Evolutionary conservation across 2,113 vertebrate genomes (phyloP).

Genomic region (Psammodynastes pulverulentus): DNA sequence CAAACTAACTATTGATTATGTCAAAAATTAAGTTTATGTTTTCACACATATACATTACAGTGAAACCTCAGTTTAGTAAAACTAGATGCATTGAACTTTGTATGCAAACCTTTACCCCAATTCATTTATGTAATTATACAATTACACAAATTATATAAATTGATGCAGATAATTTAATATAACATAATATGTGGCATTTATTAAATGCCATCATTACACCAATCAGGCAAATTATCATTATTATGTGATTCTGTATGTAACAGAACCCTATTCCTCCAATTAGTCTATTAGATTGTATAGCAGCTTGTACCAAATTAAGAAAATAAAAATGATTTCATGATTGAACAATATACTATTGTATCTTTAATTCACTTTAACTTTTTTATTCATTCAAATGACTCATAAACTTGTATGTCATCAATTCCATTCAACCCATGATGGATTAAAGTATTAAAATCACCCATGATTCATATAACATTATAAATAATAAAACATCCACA

Average conservation of each 20-base stretch:
- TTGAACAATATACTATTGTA: background rate
- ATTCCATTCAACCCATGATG: background rate
- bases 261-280: background rate
- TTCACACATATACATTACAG: background rate
- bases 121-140: background rate
- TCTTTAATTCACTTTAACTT: background rate
- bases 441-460: background rate
- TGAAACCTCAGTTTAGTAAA: background rate
- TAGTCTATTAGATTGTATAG: background rate
- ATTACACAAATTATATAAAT: background rate
- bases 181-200: background rate
- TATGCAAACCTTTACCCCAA: background rate
- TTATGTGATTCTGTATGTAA: background rate
- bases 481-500: background rate
- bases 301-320: background rate
- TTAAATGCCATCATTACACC: background rate
- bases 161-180: background rate
- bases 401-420: background rate
- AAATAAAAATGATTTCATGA: background rate
- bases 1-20: background rate
- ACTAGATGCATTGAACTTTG: background rate
- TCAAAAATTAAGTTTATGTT: background rate
- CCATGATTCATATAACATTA: background rate
- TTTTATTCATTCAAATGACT: background rate
- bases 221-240: background rate